Conservation (phyloP, 2,113 vertebrate species). For the Myanophis thanlyinensis region DNA sequence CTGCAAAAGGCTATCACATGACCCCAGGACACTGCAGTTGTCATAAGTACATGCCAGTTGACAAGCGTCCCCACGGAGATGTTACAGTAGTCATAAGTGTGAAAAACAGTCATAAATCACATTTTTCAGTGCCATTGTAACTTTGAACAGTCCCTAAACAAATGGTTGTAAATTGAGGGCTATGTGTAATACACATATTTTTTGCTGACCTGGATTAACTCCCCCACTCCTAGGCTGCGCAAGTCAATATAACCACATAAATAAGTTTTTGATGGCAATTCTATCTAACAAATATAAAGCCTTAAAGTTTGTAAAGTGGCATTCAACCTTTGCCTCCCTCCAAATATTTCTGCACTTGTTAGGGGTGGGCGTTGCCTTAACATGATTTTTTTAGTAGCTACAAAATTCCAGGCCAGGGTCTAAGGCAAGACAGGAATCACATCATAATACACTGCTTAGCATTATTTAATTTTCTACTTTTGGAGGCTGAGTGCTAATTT, state of each 20-base stretch:
- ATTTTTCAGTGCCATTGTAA: not conserved
- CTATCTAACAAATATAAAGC: not conserved
- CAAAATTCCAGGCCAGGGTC: not conserved
- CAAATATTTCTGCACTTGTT: not conserved
- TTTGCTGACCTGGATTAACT: not conserved
- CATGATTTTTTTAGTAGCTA: not conserved
- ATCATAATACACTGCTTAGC: not conserved
- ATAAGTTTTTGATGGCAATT: not conserved
- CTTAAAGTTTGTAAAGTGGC: not conserved
- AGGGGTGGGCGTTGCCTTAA: not conserved
- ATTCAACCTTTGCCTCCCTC: not conserved
- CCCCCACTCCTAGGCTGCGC: not conserved
- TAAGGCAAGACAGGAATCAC: not conserved
- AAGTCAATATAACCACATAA: not conserved
- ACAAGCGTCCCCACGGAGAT: rapidly evolving
- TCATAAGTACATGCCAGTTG: not conserved
- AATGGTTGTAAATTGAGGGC: not conserved
- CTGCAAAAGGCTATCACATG: not conserved
- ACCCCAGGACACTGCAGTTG: not conserved
- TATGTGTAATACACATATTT: not conserved
- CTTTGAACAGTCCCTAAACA: not conserved
- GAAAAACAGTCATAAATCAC: not conserved
- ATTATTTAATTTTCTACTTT: not conserved
- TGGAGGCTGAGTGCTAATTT: not conserved
- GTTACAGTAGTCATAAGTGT: not conserved